phyloP scores from a whole-genome alignment of 2,888 invertebrate species.

The Hyppa rectilinea region DNA sequence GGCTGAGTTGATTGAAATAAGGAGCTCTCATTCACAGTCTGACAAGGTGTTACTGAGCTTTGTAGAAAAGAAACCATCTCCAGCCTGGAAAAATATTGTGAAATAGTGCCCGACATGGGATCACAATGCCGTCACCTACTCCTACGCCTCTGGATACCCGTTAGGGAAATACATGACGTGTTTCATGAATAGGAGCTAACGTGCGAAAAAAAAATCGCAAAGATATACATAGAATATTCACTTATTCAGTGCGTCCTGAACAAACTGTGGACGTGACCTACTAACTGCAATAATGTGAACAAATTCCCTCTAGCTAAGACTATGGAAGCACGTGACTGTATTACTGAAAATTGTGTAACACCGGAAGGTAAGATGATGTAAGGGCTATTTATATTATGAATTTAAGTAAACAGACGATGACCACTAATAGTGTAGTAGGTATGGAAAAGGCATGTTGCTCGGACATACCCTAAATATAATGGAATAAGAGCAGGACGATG shows the following conservation, averaged over 20 bases:
- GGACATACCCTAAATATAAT: too few relatives aligned
- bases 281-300: slow-evolving; percentile 37
- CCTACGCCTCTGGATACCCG: not conserved
- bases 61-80: not conserved
- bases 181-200: slow-evolving; percentile 13
- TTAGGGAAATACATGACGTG: not conserved
- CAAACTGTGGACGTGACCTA: slow-evolving; percentile 27
- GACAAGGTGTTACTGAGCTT: not conserved
- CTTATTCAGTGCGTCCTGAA: slow-evolving; percentile 16
- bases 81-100: not conserved
- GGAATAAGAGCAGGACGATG: too few relatives aligned
- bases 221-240: slow-evolving; percentile 1
- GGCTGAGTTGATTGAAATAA: too few relatives aligned
- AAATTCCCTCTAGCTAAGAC: slow-evolving; percentile 24
- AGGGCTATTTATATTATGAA: slow-evolving; percentile 1
- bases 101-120: not conserved
- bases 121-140: slow-evolving; percentile 1
- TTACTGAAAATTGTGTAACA: slow-evolving; percentile 33
- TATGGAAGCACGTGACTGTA: slow-evolving; percentile 46
- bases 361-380: not conserved
- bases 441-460: too few relatives aligned
- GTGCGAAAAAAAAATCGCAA: slow-evolving; percentile 14
- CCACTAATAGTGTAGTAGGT: too few relatives aligned
- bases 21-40: not conserved
- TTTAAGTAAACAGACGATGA: too few relatives aligned